A percentile compares a stretch with the other conserved stretches of the same genome.
phyloP scores from a whole-genome alignment of 2,797 vertebrate species.

The Prunella strophiata region DNA sequence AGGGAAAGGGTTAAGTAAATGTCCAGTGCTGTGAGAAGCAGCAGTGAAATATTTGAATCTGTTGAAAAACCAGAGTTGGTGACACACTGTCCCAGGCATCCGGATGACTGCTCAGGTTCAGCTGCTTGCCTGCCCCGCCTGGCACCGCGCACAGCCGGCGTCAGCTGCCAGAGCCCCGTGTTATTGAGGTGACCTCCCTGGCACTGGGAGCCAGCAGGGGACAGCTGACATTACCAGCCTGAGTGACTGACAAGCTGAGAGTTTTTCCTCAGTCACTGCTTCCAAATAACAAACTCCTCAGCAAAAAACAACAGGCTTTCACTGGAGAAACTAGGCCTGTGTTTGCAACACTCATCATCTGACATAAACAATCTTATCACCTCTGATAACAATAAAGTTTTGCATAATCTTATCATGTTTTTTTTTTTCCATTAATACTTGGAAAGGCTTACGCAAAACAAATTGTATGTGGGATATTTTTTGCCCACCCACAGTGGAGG shows the following conservation, averaged over 20 bases:
- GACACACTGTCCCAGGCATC: neutral
- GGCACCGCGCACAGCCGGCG: neutral
- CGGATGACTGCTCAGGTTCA: neutral
- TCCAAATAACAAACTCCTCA: neutral
- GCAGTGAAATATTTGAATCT: neutral
- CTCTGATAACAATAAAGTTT: neutral
- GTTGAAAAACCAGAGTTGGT: neutral
- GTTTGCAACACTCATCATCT: neutral
- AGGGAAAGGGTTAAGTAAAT: neutral
- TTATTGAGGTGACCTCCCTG: slow-evolving; percentile 15
- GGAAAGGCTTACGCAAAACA: neutral
- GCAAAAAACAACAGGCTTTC: neutral
- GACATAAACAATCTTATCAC: neutral
- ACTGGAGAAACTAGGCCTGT: neutral
- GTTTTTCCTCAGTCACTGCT: neutral
- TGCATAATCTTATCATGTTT: neutral
- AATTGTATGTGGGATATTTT: neutral
- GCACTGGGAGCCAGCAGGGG: neutral
- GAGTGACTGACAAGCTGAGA: neutral
- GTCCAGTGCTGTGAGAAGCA: neutral
- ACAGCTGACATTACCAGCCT: neutral
- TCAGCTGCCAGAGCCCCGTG: neutral
- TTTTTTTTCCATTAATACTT: neutral
- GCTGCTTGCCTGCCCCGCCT: neutral
- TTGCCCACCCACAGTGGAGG: slow-evolving; percentile 24